Evolutionary conservation across 2,113 vertebrate genomes (phyloP), one percentile per base, ranked within the genome.

Genomic region (Camelus bactrianus): DNA sequence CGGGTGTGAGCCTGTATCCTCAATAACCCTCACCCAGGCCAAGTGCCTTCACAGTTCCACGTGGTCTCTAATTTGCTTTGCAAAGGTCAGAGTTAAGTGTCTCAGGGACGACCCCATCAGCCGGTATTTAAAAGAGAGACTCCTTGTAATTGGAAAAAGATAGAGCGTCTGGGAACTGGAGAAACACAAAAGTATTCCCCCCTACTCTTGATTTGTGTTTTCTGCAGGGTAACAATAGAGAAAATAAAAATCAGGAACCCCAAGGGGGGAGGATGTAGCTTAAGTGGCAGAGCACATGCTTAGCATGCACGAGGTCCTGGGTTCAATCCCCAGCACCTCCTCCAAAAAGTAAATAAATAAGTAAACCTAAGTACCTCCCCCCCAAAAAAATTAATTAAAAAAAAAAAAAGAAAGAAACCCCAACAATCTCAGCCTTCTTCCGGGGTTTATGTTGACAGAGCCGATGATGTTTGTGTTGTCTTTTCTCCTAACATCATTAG

Each of bases 21-120:
- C 87, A 97, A 95, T 92, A 97, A 58, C 95, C 86, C 54, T 50
- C 24, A 3, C 2, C 9, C 70, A 35, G 24, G 81, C 62, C 13
- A 1, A 64, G 52, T 16, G n/a, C 6, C 26, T 42, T 89, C 75
- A 38, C 67, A 72, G 20, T 32, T 72, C 92, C 89, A 82, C 70
- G 85, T 69, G 93, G 86, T 58, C 92, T 80, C 24, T 89, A 86
- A 89, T 92, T 86, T 73, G 67, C 77, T 95, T 58, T 92, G 87
- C 92, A 70, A 81, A 96, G 94, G 96, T 95, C 92, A 87, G 35
- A 48, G 46, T 24, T 83, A 75, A 52, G 70, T 90, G 90, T 96
- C 85, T 91, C 81, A 73, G 50, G 73, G 88, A 48, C 13, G 35
- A 42, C 32, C 79, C 28, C 6, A 28, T 83, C 42, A 42, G 42